Conservation (phyloP, 2,888 invertebrate species). For the Pimpla rufipes region DNA sequence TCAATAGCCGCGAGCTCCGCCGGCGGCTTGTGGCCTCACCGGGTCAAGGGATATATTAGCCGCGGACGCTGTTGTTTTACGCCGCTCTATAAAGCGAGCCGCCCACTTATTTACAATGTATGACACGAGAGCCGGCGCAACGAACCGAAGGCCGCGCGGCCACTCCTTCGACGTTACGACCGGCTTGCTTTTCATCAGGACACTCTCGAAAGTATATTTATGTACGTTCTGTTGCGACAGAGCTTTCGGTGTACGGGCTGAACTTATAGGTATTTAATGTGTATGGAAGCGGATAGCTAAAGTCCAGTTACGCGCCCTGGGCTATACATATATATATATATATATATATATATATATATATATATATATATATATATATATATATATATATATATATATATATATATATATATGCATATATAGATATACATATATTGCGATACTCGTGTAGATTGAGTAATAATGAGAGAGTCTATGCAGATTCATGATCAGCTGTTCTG, state of each 20-base stretch:
- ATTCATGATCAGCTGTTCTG: not conserved
- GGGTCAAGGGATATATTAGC: constrained; percentile 25
- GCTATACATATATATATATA: not conserved
- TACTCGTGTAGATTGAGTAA: not conserved
- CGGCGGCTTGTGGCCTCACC: constrained; percentile 10
- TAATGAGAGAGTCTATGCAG: not conserved
- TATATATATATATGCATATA: too few relatives aligned
- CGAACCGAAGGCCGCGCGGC: not conserved
- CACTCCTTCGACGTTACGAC: not conserved
- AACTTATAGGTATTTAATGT: too few relatives aligned
- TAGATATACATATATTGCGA: too few relatives aligned
- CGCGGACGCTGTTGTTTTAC: constrained; percentile 19
- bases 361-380: too few relatives aligned
- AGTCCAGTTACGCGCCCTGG: constrained; percentile 14
- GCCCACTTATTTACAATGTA: constrained; percentile 14
- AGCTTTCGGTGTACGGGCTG: constrained; percentile 10
- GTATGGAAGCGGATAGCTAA: constrained; percentile 37
- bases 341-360: too few relatives aligned
- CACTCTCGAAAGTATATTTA: constrained; percentile 4
- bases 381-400: too few relatives aligned
- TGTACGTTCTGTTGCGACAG: not conserved
- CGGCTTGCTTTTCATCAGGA: constrained; percentile 11
- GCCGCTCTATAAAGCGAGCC: not conserved
- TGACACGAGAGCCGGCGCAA: constrained; percentile 12
- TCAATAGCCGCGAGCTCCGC: constrained; percentile 27